Evolutionary conservation across 2,888 invertebrate genomes (phyloP).

Genomic region (Athrips mouffetella): DNA sequence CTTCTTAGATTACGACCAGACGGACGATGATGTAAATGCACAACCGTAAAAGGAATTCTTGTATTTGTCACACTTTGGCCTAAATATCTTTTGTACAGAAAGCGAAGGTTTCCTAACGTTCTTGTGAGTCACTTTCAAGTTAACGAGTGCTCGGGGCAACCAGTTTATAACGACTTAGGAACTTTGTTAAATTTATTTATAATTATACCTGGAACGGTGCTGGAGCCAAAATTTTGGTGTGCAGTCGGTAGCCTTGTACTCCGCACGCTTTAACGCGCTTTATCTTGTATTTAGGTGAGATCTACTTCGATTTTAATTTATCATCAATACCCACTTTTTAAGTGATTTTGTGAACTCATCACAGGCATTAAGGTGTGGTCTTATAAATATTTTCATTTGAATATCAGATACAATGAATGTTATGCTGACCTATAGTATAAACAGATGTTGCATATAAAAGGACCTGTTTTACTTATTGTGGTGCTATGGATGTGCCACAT

Average conservation of each 20-base stretch:
- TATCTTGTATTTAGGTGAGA: too few relatives aligned
- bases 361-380: too few relatives aligned
- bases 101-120: conserved; percentile 38
- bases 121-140: conserved; percentile 49
- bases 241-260: neutral
- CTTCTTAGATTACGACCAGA: conserved; percentile 31
- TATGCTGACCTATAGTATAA: too few relatives aligned
- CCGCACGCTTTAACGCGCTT: neutral
- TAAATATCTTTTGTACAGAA: conserved; percentile 38
- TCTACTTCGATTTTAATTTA: too few relatives aligned
- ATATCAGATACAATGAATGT: too few relatives aligned
- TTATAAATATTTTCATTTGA: too few relatives aligned
- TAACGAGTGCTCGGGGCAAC: conserved; percentile 44
- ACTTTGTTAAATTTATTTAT: conserved; percentile 43
- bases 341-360: too few relatives aligned
- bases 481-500: too few relatives aligned
- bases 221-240: neutral
- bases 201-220: conserved; percentile 23
- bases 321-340: too few relatives aligned
- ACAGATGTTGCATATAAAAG: too few relatives aligned
- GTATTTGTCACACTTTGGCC: conserved; percentile 50
- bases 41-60: conserved; percentile 55
- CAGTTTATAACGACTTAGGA: conserved; percentile 37
- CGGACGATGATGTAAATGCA: conserved; percentile 41
- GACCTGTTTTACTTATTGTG: too few relatives aligned